Conservation (phyloP, 2,113 vertebrate species). For the Elaphurus davidianus region DNA sequence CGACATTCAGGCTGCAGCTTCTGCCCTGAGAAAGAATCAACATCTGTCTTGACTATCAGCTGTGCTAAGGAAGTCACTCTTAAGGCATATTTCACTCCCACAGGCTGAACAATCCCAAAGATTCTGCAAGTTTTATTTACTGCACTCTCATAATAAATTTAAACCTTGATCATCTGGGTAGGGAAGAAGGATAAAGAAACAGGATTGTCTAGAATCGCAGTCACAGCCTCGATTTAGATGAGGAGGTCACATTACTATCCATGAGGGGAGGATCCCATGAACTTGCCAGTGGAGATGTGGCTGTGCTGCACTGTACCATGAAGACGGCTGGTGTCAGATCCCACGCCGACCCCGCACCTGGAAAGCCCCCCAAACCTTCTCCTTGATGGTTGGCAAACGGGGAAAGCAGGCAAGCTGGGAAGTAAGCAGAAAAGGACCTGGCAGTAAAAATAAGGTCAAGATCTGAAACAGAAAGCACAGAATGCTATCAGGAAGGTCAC, state of each 20-base stretch:
- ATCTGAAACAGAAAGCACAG: background rate
- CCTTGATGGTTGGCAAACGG: background rate
- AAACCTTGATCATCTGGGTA: constrained; percentile 28
- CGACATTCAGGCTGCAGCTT: background rate
- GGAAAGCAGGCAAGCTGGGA: background rate
- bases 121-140: constrained; percentile 35
- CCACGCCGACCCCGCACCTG: background rate
- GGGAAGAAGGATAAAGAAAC: constrained; percentile 9
- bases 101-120: background rate
- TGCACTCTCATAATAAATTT: background rate
- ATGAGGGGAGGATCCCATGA: background rate
- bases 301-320: too few relatives aligned
- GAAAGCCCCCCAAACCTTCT: background rate
- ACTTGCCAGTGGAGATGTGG: background rate
- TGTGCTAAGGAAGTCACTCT: background rate
- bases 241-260: background rate
- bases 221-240: background rate
- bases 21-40: background rate
- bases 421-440: background rate
- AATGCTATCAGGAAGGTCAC: background rate
- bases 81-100: background rate
- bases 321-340: background rate
- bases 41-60: background rate
- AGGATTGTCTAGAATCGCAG: background rate
- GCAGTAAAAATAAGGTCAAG: background rate